Conservation (phyloP, 2,113 vertebrate genomes). For the Craseonycteris thonglongyai region DNA sequence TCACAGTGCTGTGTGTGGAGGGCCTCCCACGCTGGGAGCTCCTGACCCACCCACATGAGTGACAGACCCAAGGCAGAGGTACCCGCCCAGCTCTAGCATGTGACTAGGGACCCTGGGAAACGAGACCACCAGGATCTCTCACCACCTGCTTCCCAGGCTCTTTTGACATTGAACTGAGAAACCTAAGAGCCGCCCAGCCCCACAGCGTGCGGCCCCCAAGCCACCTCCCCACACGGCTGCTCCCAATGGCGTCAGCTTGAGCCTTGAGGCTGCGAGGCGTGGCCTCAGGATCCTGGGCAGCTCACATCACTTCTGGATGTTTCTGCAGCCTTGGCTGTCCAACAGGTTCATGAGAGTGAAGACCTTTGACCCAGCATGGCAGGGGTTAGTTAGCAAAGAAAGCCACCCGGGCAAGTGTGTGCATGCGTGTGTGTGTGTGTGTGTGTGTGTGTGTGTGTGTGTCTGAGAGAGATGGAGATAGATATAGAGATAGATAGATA, state of each 20-base stretch:
- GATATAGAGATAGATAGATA: neutral
- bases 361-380: neutral
- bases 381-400: neutral
- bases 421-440: neutral
- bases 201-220: neutral
- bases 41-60: neutral
- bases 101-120: neutral
- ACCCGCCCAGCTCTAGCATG: neutral
- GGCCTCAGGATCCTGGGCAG: slow-evolving; percentile 32
- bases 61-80: neutral
- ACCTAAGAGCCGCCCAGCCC: neutral
- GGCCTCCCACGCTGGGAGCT: neutral
- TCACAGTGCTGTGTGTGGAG: neutral
- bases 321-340: slow-evolving; percentile 47
- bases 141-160: neutral
- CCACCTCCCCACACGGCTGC: neutral
- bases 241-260: neutral
- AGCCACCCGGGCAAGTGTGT: neutral
- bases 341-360: slow-evolving; percentile 47
- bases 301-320: neutral
- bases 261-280: neutral
- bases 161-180: neutral
- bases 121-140: neutral
- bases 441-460: neutral
- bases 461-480: neutral